Base-by-base conservation (phyloP, 2,113 vertebrate genomes). In the Anas platyrhynchos region DNA sequence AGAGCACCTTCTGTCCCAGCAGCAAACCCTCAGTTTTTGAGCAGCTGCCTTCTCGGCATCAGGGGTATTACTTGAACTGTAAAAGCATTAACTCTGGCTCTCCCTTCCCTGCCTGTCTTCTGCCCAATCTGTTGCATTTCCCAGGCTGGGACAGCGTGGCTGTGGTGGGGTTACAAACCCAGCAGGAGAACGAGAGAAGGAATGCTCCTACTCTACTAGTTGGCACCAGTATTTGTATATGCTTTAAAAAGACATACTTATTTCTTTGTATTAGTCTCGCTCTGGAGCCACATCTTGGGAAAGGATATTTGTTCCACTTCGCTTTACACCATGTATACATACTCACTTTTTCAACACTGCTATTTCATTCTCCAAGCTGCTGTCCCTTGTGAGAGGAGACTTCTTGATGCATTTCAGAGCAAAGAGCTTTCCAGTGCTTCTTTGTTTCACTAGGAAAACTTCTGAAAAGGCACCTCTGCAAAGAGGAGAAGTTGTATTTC, bases 371-470 rank as follows among this genome's bases (percentile, higher is more conserved):
- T 99, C 99, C 92, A 99, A 96, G 95, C 98, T 99, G 94, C 98
- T 99, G 29, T 99, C 98, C 43, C 97, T 79, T 7, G 98, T 98
- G 73, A 98, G 97, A 7, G 98, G 98, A 31, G 99, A 98, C 88
- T 99, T 99, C 98, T 99, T 99, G 97, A 99, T 98, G 97, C 99
- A 99, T 78, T 99, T 99, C 74, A 99, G 97, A 43, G 99, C 99
- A 23, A 98, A 99, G 71, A 99, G 98, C 31, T 99, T 98, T 38
- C 99, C 98, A 0, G 98, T 99, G 63, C 95, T 96, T 83, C 98
- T 98, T 62, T 99, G 99, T 94, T 99, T 98, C 93, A 99, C 99
- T 91, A 99, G 98, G 83, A 98, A 99, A 21, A 99, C 99, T 73
- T 99, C 99, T 0, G 99, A 99, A 91, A 99, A 99, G 9, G 99